Evolutionary conservation across 2,113 vertebrate species (phyloP), one percentile per base, ranked within the genome.

Genomic region (Hiodon tergisus): DNA sequence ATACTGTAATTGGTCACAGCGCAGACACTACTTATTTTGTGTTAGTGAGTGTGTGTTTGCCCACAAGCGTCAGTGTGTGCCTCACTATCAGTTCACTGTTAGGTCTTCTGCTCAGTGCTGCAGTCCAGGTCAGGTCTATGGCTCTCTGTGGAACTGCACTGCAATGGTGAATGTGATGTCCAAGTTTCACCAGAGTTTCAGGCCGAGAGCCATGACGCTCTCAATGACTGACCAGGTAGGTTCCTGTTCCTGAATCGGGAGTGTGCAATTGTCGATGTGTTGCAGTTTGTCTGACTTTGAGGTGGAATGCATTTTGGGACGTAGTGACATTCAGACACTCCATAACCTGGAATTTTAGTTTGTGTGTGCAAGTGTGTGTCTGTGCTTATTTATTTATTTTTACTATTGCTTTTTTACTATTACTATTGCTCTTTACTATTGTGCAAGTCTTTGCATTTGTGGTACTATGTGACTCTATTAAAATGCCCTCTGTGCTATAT

Each of bases 151-250:
- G 66, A 66, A 6, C 5, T 9, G 6, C 11, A 1, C 78, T 71
- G 81, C 63, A 79, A 89, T 89, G 89, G 75, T 88, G 76, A 87
- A 89, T 68, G 79, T 80, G 74, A 87, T 89, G 76, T 76, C 85
- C 54, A 75, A 82, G 55, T n/a, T 71, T 61, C 81, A 80, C 74
- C 4, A 78, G 0, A 55, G 75, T 78, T 81, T 80, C 4, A 69
- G 54, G 80, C 72, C 69, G 72, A 75, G 67, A 78, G 80, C 5
- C 71, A 11, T 85, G 81, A 74, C 82, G 68, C 78, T 86, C 69
- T 80, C 84, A 0, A 74, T 82, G 74, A 70, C 5, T 0, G 65
- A 77, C 75, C 81, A 88, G 86, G 89, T 90, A 83, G 48, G 86
- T 66, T 31, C 31, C 31, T 31, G 31, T 31, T 31, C 31, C 31